Percentiles rank a stretch among this genome's conserved stretches.
Conservation (phyloP, 2,113 vertebrate genomes). For the Microcebus tavaratra region DNA sequence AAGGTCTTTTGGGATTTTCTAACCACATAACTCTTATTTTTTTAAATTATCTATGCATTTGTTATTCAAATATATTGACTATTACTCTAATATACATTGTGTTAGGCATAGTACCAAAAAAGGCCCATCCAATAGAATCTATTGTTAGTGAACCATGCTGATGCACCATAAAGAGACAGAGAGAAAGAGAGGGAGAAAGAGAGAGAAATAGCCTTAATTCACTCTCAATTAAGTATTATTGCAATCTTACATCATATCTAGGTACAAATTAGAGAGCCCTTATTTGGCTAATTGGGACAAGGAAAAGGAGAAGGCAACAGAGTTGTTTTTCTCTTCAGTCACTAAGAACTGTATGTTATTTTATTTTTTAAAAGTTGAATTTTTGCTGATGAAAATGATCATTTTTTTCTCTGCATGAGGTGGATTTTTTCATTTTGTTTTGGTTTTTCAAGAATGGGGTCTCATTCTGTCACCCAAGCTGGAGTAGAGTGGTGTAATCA, state of each 20-base stretch:
- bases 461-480: neutral
- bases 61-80: neutral
- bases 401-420: neutral
- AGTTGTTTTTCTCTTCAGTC: neutral
- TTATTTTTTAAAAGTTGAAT: neutral
- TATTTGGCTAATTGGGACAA: neutral
- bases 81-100: neutral
- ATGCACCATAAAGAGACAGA: neutral
- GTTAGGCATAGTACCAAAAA: neutral
- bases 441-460: neutral
- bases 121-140: neutral
- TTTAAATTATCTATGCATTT: neutral
- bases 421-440: neutral
- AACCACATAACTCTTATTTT: neutral
- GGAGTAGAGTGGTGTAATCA: too few species aligned
- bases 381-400: neutral
- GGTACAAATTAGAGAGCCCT: neutral
- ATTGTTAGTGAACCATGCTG: neutral
- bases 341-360: neutral
- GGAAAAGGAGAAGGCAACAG: neutral
- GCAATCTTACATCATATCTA: neutral
- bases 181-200: too few species aligned
- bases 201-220: neutral
- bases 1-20: neutral
- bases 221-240: neutral